Evolutionary conservation across 2,888 invertebrate species (phyloP).

Genomic region (Andrena dorsata): DNA sequence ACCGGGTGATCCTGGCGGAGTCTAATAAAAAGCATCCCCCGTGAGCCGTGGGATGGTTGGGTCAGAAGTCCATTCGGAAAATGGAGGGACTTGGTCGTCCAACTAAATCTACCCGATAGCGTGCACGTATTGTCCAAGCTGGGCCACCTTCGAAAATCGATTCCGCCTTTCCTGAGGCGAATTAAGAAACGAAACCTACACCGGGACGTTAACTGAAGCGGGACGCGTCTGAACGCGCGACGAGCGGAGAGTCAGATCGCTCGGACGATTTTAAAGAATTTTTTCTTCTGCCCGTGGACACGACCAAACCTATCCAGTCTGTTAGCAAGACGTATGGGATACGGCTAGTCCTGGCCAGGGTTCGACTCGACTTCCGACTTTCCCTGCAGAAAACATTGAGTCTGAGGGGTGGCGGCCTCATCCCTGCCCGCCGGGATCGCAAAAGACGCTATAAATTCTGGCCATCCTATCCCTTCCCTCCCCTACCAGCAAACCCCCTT

Average conservation of each 20-base stretch:
- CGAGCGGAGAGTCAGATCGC: neutral
- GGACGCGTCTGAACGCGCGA: neutral
- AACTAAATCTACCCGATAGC: conserved; percentile 84
- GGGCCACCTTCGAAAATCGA: conserved; percentile 41
- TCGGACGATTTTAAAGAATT: conserved; percentile 69
- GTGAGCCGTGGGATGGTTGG: conserved; percentile 80
- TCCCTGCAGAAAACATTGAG: conserved; percentile 85
- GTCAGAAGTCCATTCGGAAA: conserved; percentile 85
- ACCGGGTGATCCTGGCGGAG: conserved; percentile 80
- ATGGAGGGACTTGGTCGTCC: conserved; percentile 84
- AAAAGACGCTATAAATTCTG: conserved; percentile 84
- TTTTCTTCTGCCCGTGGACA: conserved; percentile 48
- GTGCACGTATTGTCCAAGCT: conserved; percentile 80
- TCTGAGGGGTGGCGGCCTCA: conserved; percentile 80
- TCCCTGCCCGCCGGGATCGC: conserved; percentile 72
- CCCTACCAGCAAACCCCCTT: conserved; percentile 50
- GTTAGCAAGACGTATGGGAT: conserved; percentile 84
- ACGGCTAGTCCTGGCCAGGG: conserved; percentile 83
- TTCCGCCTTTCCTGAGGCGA: neutral
- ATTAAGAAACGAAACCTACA: conserved; percentile 54
- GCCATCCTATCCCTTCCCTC: conserved; percentile 69
- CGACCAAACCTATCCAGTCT: conserved; percentile 82
- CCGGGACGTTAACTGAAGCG: neutral
- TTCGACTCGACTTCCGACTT: conserved; percentile 85
- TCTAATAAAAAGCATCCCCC: conserved; percentile 84